These are phyloP conservation scores for Scrobipalpa atriplicella DNA, from an alignment of 2,888 invertebrate genomes.

Conservation along the genomic window DNA sequence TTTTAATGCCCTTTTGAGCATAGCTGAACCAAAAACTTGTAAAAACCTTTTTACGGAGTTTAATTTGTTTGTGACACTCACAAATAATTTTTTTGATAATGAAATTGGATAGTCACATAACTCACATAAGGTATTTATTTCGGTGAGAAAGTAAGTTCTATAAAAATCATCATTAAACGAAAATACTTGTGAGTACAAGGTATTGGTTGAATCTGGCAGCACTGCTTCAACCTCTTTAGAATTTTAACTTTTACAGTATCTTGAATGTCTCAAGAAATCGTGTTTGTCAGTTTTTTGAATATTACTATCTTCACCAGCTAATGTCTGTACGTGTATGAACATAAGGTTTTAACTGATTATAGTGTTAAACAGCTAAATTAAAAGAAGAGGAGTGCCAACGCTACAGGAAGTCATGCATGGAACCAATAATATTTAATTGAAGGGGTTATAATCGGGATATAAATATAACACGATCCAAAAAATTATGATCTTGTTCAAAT, in stretches of 20 bases:
- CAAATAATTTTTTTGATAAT: too few species aligned
- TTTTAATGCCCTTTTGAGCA: too few species aligned
- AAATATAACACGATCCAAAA: background rate
- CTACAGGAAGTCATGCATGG: slow-evolving; percentile 46
- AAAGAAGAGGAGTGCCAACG: slow-evolving; percentile 41
- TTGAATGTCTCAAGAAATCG: background rate
- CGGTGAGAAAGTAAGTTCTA: too few species aligned
- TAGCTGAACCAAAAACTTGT: background rate
- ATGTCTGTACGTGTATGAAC: background rate
- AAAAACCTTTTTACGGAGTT: too few species aligned
- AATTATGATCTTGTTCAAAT: background rate
- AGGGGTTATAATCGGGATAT: slow-evolving; percentile 5
- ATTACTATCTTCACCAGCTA: background rate
- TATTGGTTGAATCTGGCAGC: background rate
- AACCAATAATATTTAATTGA: slow-evolving; percentile 34
- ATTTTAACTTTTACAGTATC: background rate
- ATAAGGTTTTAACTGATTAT: background rate
- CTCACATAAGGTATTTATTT: too few species aligned
- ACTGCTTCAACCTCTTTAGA: background rate
- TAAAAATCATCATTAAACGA: too few species aligned
- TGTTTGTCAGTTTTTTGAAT: background rate
- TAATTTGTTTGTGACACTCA: too few species aligned
- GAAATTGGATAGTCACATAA: too few species aligned
- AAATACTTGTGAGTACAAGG: too few species aligned
- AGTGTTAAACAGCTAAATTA: slow-evolving; percentile 23